Evolutionary conservation across 2,797 vertebrate genomes (phyloP).

Genomic region (Vultur gryphus): DNA sequence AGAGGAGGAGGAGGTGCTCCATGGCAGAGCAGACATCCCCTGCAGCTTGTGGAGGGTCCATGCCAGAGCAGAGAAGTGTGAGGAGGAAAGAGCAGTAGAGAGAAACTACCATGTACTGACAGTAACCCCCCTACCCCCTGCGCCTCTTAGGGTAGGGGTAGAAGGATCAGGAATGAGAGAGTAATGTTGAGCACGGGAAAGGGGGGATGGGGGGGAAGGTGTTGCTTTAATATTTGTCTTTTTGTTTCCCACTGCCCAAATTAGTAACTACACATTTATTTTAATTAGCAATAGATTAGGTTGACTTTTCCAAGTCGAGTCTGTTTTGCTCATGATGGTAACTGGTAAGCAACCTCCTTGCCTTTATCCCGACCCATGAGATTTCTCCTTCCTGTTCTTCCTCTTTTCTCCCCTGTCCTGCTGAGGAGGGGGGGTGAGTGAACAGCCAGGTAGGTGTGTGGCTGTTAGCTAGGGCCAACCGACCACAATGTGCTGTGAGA

Average conservation of each 20-base stretch:
- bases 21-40: background rate
- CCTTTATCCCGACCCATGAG: background rate
- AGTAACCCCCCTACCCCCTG: background rate
- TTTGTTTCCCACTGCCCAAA: background rate
- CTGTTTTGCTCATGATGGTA: background rate
- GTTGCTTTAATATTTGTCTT: background rate
- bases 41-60: background rate
- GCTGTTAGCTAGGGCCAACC: background rate
- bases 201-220: accelerated
- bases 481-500: background rate
- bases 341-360: background rate
- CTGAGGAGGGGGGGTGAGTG: background rate
- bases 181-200: background rate
- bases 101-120: background rate
- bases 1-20: background rate
- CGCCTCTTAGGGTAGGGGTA: background rate
- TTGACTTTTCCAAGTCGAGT: background rate
- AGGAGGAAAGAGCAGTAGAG: background rate
- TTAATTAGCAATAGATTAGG: background rate
- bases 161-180: background rate
- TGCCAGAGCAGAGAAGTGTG: background rate
- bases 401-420: background rate
- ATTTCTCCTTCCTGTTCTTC: background rate
- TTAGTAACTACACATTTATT: background rate
- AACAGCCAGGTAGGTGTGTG: background rate